Base-by-base conservation (phyloP, 1,140 invertebrate genomes). In the Heliconius eleuchia region DNA sequence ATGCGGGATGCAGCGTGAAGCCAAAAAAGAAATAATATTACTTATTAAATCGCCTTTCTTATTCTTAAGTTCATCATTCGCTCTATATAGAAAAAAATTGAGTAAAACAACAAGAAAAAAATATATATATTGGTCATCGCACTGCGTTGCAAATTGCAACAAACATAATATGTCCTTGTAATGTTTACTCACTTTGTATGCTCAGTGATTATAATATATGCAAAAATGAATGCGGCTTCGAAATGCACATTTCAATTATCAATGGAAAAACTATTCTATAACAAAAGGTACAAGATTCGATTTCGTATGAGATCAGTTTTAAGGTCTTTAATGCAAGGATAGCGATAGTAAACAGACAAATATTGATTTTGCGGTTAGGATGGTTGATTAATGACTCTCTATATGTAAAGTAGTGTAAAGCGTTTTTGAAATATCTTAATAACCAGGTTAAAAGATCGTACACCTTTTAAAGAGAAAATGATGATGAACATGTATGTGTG, bases 311-410 rank as follows among this genome's bases (percentile, higher is more conserved):
- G 9, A 11, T 11, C 60, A 27, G 3, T 66, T 30, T 30, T 66
- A 66, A 66, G 60, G 60, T 27, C 60, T 66, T 66, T 66, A 66
- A 66, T 66, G 60, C 60, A 30, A 66, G 60, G 60, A 66, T 66
- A 66, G 60, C 60, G 27, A 66, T 66, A 66, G 60, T 66, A 66
- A 27, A 66, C 60, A 66, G 13, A 66, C 60, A 66, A 66, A 66
- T 66, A 66, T 66, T 66, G 60, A 66, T 66, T 66, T 30, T 66
- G 60, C 9, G 60, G 27, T 66, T 66, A 66, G 30, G 60, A 66
- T n/a, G 60, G 60, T 66, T 66, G 60, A 66, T 66, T 66, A 66
- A 66, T 66, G 60, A 66, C 60, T 66, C 60, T 66, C 60, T 66
- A 66, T 66, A 66, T 30, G 60, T 66, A 66, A 66, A 60, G 55